A percentile compares a stretch with the other conserved stretches of the same genome.
phyloP scores from a whole-genome alignment of 2,797 vertebrate species.

The Coluber constrictor region DNA sequence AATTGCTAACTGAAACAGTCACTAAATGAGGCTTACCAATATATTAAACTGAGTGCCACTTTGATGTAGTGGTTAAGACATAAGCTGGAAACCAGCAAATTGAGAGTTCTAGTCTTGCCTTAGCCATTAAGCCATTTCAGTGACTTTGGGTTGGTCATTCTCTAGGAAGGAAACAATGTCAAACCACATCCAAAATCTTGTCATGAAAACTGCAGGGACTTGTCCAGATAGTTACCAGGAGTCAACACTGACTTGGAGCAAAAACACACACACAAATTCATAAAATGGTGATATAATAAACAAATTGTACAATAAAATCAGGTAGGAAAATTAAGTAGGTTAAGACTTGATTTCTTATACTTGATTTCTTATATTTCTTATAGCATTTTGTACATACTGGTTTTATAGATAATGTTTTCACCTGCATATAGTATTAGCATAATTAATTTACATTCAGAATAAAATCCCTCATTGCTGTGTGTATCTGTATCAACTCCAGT shows the following conservation, averaged over 20 bases:
- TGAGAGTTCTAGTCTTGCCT: background rate
- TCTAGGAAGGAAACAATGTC: background rate
- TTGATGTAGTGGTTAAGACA: background rate
- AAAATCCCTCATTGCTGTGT: background rate
- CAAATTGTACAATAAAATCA: background rate
- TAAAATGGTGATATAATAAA: background rate
- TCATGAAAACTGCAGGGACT: background rate
- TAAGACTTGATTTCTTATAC: background rate
- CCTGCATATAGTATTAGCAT: background rate
- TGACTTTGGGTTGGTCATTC: background rate
- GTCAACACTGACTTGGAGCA: background rate
- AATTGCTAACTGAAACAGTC: background rate
- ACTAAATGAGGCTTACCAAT: background rate
- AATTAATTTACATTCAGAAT: background rate
- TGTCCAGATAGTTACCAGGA: background rate
- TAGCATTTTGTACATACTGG: background rate
- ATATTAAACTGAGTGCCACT: background rate
- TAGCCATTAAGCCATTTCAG: background rate
- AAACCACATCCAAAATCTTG: background rate
- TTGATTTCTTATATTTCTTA: background rate
- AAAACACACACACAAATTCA: background rate
- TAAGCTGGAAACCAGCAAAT: background rate
- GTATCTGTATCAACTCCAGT: background rate
- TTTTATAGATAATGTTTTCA: background rate
- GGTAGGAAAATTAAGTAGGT: background rate